A percentile compares a stretch with the other conserved stretches of the same genome.
Evolutionary conservation across 2,888 invertebrate species (phyloP).

Genomic region (Drosophila crucigera): DNA sequence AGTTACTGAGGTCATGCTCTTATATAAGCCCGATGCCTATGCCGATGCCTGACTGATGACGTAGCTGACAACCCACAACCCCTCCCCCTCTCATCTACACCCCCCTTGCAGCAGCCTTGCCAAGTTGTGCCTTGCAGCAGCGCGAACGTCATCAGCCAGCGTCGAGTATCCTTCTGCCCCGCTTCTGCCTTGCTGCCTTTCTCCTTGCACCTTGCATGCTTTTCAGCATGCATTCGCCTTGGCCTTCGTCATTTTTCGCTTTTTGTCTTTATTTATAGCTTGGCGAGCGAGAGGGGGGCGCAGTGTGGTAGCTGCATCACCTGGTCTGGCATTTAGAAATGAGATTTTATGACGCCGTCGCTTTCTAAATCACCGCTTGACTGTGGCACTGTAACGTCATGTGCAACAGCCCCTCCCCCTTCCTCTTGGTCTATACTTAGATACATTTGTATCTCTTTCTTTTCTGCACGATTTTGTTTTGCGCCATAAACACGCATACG

Average conservation of each 20-base stretch:
- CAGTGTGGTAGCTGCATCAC: conserved; percentile 7
- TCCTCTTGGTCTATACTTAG: background rate
- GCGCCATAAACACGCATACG: conserved; percentile 69
- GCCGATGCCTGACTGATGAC: conserved; percentile 39
- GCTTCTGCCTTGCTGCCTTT: conserved; percentile 9
- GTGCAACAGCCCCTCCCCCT: background rate
- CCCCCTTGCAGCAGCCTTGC: conserved; percentile 19
- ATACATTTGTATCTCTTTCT: conserved; percentile 37
- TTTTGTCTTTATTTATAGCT: conserved; percentile 62
- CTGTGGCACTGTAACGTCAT: conserved; percentile 21
- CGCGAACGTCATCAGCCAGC: conserved; percentile 69
- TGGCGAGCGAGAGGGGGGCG: background rate
- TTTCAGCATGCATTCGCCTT: conserved; percentile 54
- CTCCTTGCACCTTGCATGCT: conserved; percentile 21
- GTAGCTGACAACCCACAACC: conserved; percentile 9
- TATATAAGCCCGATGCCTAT: conserved; percentile 55
- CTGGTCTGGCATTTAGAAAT: conserved; percentile 64
- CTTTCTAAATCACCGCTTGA: conserved; percentile 45
- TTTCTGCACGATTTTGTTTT: conserved; percentile 35
- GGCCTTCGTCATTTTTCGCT: conserved; percentile 49
- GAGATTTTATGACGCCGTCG: conserved; percentile 49
- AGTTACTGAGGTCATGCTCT: conserved; percentile 68
- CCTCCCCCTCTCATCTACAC: background rate
- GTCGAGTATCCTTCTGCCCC: conserved; percentile 20
- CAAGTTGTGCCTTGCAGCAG: conserved; percentile 25